phyloP scores from a whole-genome alignment of 2,113 vertebrate species.

The Thryonomys swinderianus region DNA sequence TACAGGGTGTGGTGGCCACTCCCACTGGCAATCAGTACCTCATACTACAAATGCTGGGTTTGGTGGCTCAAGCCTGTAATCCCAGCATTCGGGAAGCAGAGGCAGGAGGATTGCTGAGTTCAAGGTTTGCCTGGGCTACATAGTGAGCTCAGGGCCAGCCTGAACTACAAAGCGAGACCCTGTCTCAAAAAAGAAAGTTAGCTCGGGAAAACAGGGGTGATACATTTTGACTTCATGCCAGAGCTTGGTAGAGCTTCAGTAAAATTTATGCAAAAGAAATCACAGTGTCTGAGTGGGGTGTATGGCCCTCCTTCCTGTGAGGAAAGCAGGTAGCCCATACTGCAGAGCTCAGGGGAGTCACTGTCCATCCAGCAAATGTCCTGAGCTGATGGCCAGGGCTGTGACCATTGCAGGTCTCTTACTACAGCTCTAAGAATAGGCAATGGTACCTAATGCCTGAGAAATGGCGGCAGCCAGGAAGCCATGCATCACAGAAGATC shows the following conservation, averaged over 20 bases:
- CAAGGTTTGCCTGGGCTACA: too few relatives aligned
- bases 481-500: background rate
- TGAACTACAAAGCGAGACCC: too few relatives aligned
- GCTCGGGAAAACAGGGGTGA: background rate
- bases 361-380: background rate
- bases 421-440: background rate
- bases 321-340: fast-evolving
- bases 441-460: background rate
- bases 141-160: too few relatives aligned
- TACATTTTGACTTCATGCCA: background rate
- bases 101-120: too few relatives aligned
- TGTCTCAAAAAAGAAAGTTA: background rate
- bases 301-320: background rate
- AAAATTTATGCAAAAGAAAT: background rate
- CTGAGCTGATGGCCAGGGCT: background rate
- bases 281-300: fast-evolving
- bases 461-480: too few relatives aligned
- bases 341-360: background rate
- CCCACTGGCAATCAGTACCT: too few relatives aligned
- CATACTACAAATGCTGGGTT: too few relatives aligned
- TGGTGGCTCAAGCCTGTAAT: too few relatives aligned
- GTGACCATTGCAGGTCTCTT: fast-evolving
- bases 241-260: too few relatives aligned
- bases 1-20: too few relatives aligned
- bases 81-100: too few relatives aligned